Base-by-base conservation (phyloP, 2,113 vertebrate genomes). In the Dinomys branickii region DNA sequence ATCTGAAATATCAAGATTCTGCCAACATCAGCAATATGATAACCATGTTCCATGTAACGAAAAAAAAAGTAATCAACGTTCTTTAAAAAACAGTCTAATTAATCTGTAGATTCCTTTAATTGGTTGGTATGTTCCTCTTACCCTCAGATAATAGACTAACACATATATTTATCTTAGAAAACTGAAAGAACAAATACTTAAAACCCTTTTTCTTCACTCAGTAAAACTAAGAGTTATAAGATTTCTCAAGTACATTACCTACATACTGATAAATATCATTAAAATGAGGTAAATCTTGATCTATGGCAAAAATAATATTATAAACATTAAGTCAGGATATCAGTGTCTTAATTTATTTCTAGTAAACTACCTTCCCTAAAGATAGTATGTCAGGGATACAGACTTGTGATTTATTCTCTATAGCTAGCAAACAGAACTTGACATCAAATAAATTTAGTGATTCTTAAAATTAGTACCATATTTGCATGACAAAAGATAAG, bases 1-100 rank as follows among this genome's bases (percentile, higher is more conserved):
- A 98, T 98, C 98, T 98, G 98, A 98, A 98, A 98, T 98, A 98
- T 98, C 98, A 97, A 96, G 97, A 98, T 98, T 98, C 98, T 98
- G 98, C 98, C 98, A 98, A 98, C 98, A 98, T 98, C 98, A 98
- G 98, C 98, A 98, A 98, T 98, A 98, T 98, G 98, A 98, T 98
- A 98, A 97, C 98, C 96, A 98, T 98, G 98, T 97, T 98, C 97
- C 96, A 98, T 96, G 98, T 97, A 98, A 97, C 94, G 82, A 89
- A 90, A 93, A 92, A 92, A 97, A 98, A 98, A 92, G 97, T 97
- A 98, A 98, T 97, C 98, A 97, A 98, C 96, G 94, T 97, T 98
- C 97, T 97, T 98, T 97, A 95, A 98, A 97, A 98, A 98, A 97
- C 97, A 98, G 92, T 95, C 95, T 98, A 97, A 98, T 98, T 98